Conservation (phyloP, 2,888 invertebrate species). For the Conchocele bisecta region DNA sequence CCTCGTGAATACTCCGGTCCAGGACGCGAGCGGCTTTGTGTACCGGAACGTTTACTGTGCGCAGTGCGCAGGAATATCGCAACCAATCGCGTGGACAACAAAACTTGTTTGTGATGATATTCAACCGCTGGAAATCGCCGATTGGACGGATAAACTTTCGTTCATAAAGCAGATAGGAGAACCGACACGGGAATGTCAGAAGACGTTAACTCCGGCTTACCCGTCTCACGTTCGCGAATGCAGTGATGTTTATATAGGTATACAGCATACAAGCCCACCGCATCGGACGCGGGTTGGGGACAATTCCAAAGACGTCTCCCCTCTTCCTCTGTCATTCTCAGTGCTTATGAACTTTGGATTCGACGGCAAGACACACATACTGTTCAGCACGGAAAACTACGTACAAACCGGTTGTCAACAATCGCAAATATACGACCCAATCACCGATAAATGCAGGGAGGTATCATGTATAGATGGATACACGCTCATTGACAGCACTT, state of each 20-base stretch:
- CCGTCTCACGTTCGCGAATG: slow-evolving; percentile 52
- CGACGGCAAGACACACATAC: slow-evolving; percentile 74
- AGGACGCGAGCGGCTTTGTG: slow-evolving; percentile 65
- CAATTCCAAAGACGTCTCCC: slow-evolving; percentile 31
- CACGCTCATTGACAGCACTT: slow-evolving; percentile 53
- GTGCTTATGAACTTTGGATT: slow-evolving; percentile 78
- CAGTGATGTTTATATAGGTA: slow-evolving; percentile 14
- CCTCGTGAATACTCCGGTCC: slow-evolving; percentile 66
- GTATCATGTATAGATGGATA: slow-evolving; percentile 62
- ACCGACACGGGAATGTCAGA: slow-evolving; percentile 35
- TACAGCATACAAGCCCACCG: slow-evolving; percentile 1
- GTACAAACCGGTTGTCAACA: slow-evolving; percentile 39
- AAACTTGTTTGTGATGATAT: slow-evolving; percentile 60
- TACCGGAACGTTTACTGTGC: slow-evolving; percentile 74
- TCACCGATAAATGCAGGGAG: slow-evolving; percentile 57
- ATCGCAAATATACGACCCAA: slow-evolving; percentile 64
- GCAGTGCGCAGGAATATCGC: slow-evolving; percentile 59
- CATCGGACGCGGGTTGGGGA: slow-evolving; percentile 38
- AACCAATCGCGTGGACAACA: slow-evolving; percentile 62
- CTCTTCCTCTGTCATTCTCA: slow-evolving; percentile 70
- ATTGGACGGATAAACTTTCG: slow-evolving; percentile 44
- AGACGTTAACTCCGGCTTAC: slow-evolving; percentile 38
- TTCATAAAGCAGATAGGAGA: slow-evolving; percentile 43
- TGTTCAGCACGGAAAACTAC: slow-evolving; percentile 63
- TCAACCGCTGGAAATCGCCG: slow-evolving; percentile 46